Conservation (phyloP, 2,797 vertebrate species). For the Ambastaia sidthimunki region DNA sequence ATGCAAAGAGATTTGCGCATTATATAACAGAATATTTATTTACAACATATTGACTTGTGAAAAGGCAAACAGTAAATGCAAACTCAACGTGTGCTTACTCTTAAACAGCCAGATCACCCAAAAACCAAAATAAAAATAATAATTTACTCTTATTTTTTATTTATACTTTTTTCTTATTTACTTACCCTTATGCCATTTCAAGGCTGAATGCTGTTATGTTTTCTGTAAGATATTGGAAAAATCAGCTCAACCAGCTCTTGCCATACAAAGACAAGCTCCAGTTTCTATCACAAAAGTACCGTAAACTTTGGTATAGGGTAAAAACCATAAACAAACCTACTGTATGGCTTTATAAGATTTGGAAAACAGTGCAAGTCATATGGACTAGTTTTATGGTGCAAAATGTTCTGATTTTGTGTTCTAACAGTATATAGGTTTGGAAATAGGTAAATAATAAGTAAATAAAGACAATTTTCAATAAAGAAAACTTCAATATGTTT, state of each 20-base stretch:
- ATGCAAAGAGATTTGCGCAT: conserved; percentile 5
- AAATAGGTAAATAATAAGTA: background rate
- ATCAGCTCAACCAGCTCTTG: background rate
- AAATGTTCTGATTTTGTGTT: background rate
- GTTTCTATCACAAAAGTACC: background rate
- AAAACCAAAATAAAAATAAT: background rate
- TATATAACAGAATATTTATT: conserved; percentile 2
- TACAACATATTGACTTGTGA: conserved; percentile 3
- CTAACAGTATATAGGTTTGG: background rate
- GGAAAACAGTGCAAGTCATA: background rate
- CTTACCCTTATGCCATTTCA: too few species aligned
- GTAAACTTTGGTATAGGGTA: background rate
- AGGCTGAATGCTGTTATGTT: background rate
- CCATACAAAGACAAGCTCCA: too few species aligned
- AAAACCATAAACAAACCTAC: background rate
- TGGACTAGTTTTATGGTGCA: background rate
- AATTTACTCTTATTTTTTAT: too few species aligned
- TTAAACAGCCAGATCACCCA: background rate
- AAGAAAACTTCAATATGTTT: background rate
- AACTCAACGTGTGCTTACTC: background rate
- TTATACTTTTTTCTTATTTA: too few species aligned
- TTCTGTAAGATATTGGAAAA: background rate
- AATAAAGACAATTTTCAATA: background rate
- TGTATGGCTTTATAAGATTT: background rate
- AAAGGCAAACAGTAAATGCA: background rate